A percentile compares a stretch with the other conserved stretches of the same genome.
These are phyloP conservation scores for Megatriorchis doriae DNA, from an alignment of 2,113 vertebrate genomes.

Conservation along the genomic window DNA sequence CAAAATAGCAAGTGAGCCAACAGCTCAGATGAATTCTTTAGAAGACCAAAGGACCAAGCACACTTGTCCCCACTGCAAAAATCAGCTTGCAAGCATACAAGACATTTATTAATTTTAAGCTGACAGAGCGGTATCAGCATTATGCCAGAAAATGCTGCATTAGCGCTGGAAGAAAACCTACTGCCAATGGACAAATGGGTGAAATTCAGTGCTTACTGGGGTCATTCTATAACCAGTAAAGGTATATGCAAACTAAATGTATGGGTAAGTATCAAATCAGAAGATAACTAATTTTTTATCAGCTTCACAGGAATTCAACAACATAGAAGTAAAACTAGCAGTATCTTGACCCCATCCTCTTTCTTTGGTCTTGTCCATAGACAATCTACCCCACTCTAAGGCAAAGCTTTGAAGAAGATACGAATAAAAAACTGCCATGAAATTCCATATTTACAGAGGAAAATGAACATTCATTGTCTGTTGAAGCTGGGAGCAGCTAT, in stretches of 20 bases:
- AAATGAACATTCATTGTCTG: not conserved
- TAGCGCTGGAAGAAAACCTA: not conserved
- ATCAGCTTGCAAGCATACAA: accelerated
- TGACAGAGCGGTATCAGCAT: not conserved
- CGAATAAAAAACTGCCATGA: accelerated
- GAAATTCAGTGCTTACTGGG: not conserved
- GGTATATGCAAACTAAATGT: accelerated
- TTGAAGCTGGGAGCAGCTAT: not conserved
- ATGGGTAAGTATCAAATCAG: not conserved
- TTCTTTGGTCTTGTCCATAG: not conserved
- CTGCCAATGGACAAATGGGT: accelerated
- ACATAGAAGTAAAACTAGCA: not conserved
- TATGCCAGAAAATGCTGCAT: not conserved
- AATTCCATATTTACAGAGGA: not conserved
- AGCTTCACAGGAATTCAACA: not conserved
- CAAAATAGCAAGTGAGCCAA: accelerated
- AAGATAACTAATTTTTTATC: not conserved
- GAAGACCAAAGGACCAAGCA: accelerated
- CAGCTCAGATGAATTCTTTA: not conserved
- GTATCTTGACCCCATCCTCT: not conserved
- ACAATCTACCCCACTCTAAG: not conserved
- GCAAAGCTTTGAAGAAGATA: not conserved
- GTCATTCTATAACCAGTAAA: not conserved
- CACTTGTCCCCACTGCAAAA: not conserved
- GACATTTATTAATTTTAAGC: not conserved